Base-by-base conservation (phyloP, 2,113 vertebrate genomes). In the Elephas maximus region DNA sequence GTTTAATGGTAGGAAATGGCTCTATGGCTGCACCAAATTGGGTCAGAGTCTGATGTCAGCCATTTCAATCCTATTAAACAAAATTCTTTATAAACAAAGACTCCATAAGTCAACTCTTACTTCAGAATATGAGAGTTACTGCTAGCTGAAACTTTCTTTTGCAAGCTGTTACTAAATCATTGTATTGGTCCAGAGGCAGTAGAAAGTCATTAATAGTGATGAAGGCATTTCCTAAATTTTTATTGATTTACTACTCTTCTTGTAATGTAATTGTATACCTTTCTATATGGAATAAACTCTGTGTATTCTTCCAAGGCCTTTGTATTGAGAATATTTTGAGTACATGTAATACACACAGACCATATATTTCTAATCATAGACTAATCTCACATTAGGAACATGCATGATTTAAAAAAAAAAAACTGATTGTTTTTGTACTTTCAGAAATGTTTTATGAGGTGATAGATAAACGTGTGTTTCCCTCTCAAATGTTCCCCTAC, bases 41-140 rank as follows among this genome's bases (percentile, higher is more conserved):
- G 82, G 60, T 89, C 80, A 93, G 53, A 74, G 33, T 26, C 57
- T 93, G 28, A 78, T 45, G 84, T 44, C 23, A 78, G 48, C 77
- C 79, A 78, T 69, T 85, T 73, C 53, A 89, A 90, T 91, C 30
- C 41, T 77, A 82, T 93, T 79, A 60, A 95, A 88, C 63, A 44
- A 69, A 91, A 79, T 24, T 63, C 37, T 73, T 91, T 67, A 87
- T 88, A 82, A 86, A 74, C n/a, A 60, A 79, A 41, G 69, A 73
- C 8, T 17, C 51, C 37, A 5, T 86, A 60, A 85, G 51, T 91
- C 67, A 60, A 78, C 30, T 82, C 33, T 67, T 78, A 81, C 45
- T 96, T 88, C 94, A 17, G 63, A 63, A 77, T 37, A 85, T 74
- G 20, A 37, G 17, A 45, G 41, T 37, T 37, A 86, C 62, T 91